Evolutionary conservation across 2,888 invertebrate genomes (phyloP), one percentile per base, ranked within the genome.

Genomic region (Phragmatobia fuliginosa): DNA sequence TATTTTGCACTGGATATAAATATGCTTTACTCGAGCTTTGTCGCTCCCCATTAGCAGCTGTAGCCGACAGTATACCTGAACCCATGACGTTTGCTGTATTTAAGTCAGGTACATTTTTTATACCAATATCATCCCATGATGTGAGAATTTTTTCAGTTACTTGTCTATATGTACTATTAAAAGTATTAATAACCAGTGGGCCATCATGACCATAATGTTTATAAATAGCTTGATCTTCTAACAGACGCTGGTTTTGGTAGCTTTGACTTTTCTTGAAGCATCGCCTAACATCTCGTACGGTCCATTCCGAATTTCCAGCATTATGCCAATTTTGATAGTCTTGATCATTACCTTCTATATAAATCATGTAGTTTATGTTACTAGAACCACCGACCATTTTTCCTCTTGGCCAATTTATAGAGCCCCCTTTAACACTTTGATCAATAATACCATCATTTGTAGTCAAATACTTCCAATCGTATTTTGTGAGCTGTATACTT

Each of bases 391-490:
- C 96, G 66, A 96, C 87, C 87, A 96, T 92, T 86, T 96, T 97
- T 0, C 97, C 97, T 70, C 96, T 91, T 10, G 96, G 95, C 96
- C 96, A 96, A 6, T 77, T 79, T 14, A 91, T 87, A 61, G 86
- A 75, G 66, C 87, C 83, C 62, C 87, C 84, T 70, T 85, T 80
- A 59, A 90, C 91, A 96, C 97, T 97, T 82, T 97, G 91, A 86
- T 97, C 97, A 0, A 96, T 95, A 62, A 95, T 96, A 36, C 96
- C 96, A 85, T 97, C 96, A 0, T 97, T 97, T 82, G 97, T 97
- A 0, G 97, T 97, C 87, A 97, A 96, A 88, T 98, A 98, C 85
- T 97, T 96, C 98, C 98, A 98, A 87, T 98, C 98, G 69, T 97
- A 91, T 84, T 78, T 68, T 11, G 87, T 93, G 81, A 96, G 59